Evolutionary conservation across 2,113 vertebrate species (phyloP), one percentile per base, ranked within the genome.

Genomic region (Natator depressus): DNA sequence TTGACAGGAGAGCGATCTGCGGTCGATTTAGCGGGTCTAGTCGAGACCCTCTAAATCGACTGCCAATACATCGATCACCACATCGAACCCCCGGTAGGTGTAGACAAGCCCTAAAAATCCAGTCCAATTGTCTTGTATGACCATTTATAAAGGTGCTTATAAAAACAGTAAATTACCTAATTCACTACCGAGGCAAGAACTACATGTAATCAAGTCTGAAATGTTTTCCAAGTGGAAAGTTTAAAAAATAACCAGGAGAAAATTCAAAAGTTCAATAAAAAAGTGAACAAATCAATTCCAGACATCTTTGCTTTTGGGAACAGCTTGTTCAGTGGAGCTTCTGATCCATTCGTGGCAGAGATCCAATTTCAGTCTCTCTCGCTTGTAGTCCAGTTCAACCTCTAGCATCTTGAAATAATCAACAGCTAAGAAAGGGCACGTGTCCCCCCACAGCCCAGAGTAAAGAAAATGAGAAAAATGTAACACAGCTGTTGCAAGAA

Each of bases 321-420:
- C 93, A 87, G 78, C 89, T 93, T 90, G 79, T 94, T 89, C 92
- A 22, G 57, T 46, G 89, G 72, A 24, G 78, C 57, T 75, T 69
- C 82, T 47, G 89, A 82, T 80, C 65, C 86, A 80, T 14, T 80
- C 55, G 84, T 93, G 96, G 78, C 80, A 91, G 80, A 27, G 88
- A 81, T 49, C 85, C 85, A 89, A 51, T 96, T 97, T 96, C 86
- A 85, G 87, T 75, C 38, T 76, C 6, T 0, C 88, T 0, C 84
- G 47, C 89, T 90, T 79, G 84, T 4, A 8, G 85, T 91, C 50
- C 72, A 42, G 19, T 89, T 38, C 86, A 79, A 80, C 53, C 51
- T 88, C 85, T 54, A 94, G 90, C 97, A 97, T 97, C 96, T 97
- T 97, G 97, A 97, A 97, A 54, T 13, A 84, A 98, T 98, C 96